phyloP scores from a whole-genome alignment of 2,113 vertebrate genomes.

The Alligator mississippiensis region DNA sequence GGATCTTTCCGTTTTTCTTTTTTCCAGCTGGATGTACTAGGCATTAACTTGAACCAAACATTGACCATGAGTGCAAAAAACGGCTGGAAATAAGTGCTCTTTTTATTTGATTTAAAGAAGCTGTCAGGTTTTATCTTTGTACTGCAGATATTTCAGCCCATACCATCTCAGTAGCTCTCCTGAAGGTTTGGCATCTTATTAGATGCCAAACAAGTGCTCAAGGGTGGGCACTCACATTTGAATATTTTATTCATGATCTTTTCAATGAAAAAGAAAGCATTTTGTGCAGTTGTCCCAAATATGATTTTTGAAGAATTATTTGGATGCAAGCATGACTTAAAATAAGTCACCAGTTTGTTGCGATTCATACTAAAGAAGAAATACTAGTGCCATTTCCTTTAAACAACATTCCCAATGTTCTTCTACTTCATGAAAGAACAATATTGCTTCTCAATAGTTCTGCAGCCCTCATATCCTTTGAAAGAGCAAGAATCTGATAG shows the following conservation, averaged over 20 bases:
- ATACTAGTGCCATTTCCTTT: neutral
- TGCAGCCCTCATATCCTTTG: neutral
- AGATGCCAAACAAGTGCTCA: no score
- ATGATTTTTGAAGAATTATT: accelerated
- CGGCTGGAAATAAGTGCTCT: neutral
- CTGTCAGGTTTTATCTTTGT: neutral
- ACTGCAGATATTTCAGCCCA: neutral
- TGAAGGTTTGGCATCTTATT: neutral
- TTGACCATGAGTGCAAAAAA: neutral
- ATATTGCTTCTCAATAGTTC: neutral
- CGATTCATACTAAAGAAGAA: neutral
- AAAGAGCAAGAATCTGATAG: neutral
- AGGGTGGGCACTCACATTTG: neutral
- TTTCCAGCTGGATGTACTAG: neutral
- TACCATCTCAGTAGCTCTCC: neutral
- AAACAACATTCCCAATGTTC: neutral
- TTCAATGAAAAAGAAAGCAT: neutral
- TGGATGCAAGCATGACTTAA: neutral
- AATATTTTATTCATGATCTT: neutral
- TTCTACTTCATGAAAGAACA: neutral
- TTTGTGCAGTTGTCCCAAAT: neutral
- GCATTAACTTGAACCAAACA: neutral
- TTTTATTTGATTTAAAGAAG: no score
- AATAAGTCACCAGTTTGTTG: accelerated
- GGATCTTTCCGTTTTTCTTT: neutral